Evolutionary conservation across 2,113 vertebrate species (phyloP).

Genomic region (Poecile atricapillus): DNA sequence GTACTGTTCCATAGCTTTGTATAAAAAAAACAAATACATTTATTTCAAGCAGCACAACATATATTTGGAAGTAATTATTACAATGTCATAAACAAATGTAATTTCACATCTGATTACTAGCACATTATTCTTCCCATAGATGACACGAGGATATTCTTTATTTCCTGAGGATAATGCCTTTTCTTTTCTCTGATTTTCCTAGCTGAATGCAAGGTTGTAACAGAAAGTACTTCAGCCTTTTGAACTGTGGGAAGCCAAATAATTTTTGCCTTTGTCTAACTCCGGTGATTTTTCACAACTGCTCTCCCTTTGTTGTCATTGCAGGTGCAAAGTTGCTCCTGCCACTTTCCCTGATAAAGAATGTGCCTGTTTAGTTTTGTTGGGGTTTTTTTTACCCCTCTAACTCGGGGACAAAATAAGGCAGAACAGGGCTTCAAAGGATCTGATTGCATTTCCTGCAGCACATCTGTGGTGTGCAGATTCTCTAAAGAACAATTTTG

Average conservation of each 20-base stretch:
- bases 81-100: neutral
- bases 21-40: neutral
- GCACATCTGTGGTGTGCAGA: neutral
- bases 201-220: neutral
- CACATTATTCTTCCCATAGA: neutral
- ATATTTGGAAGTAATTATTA: neutral
- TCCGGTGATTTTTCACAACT: neutral
- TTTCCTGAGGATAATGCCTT: neutral
- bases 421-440: neutral
- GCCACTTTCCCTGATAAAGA: neutral
- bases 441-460: neutral
- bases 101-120: neutral
- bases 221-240: neutral
- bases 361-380: fast-evolving
- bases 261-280: neutral
- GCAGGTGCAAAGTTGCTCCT: neutral
- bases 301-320: neutral
- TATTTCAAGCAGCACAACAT: neutral
- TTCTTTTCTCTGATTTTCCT: neutral
- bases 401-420: neutral
- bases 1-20: neutral
- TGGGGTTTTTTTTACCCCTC: fast-evolving
- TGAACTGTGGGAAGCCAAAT: neutral
- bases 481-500: neutral
- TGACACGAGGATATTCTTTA: neutral